Evolutionary conservation across 1,140 invertebrate species (phyloP).

Genomic region (Ctenoplectra terminalis): DNA sequence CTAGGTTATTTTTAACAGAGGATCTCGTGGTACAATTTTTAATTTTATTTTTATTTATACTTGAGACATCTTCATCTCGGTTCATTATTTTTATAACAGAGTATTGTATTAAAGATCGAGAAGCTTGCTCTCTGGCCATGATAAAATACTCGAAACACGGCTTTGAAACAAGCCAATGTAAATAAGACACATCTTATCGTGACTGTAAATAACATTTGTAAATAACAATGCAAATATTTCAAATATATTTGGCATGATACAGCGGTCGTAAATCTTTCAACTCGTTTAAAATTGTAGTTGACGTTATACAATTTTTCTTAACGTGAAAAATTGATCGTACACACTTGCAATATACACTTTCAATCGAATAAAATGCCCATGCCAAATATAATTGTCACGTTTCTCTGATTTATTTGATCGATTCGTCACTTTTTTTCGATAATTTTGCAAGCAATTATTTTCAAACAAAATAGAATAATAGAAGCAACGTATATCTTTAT

Average conservation of each 20-base stretch:
- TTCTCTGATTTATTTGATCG: conserved; percentile 4
- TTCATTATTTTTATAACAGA: not conserved
- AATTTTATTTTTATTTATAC: not conserved
- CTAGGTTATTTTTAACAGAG: no score
- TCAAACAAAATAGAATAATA: not conserved
- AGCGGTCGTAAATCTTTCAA: not conserved
- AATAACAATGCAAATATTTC: not conserved
- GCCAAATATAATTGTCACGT: conserved; percentile 29
- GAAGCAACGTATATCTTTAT: not conserved
- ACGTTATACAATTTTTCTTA: not conserved
- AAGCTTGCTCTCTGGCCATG: not conserved
- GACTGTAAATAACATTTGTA: conserved; percentile 55
- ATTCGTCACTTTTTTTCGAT: not conserved
- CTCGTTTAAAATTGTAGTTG: not conserved
- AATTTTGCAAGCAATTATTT: conserved; percentile 30
- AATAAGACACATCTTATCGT: conserved; percentile 40
- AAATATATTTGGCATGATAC: conserved; percentile 46
- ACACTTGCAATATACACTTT: no score
- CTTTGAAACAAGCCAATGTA: conserved; percentile 42
- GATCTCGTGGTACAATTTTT: not conserved
- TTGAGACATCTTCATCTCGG: not conserved
- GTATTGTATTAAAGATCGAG: not conserved
- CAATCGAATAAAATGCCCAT: not conserved
- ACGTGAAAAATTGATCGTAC: not conserved
- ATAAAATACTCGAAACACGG: conserved; percentile 35